Evolutionary conservation across 1,140 invertebrate species (phyloP).

Genomic region (Penaeus chinensis): DNA sequence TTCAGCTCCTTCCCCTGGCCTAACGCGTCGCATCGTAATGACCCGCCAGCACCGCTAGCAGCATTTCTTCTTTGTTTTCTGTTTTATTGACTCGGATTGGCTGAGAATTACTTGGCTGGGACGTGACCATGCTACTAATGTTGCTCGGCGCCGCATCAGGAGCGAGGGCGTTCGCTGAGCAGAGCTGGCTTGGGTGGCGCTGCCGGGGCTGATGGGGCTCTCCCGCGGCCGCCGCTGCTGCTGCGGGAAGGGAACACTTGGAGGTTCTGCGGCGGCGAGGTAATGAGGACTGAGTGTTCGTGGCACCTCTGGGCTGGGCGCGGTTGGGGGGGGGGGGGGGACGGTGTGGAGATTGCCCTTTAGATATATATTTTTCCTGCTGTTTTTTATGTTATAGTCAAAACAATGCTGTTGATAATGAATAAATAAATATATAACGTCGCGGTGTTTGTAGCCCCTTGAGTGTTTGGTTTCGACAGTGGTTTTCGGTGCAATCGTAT

Average conservation of each 20-base stretch:
- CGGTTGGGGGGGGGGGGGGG: slow-evolving; percentile 1
- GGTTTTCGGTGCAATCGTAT: too few species aligned
- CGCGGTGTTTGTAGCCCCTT: neutral
- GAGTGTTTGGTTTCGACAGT: too few species aligned
- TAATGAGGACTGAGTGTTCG: neutral
- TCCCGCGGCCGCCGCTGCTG: too few species aligned
- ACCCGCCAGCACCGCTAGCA: neutral
- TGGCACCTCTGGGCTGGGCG: neutral
- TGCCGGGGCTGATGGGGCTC: too few species aligned
- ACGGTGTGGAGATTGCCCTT: neutral
- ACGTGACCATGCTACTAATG: slow-evolving; percentile 31
- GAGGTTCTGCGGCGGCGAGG: neutral
- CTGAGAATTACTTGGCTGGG: slow-evolving; percentile 42
- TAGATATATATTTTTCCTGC: neutral
- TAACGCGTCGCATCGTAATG: slow-evolving; percentile 11
- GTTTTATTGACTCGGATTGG: slow-evolving; percentile 52
- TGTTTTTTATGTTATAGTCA: too few species aligned
- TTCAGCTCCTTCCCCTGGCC: neutral
- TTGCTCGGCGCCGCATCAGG: neutral
- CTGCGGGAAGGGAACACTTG: too few species aligned
- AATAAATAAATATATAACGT: neutral
- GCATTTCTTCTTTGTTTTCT: slow-evolving; percentile 28
- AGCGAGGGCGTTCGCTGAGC: neutral
- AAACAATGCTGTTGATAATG: too few species aligned
- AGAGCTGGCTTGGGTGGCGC: neutral